A percentile compares a stretch with the other conserved stretches of the same genome.
Evolutionary conservation across 2,797 vertebrate genomes (phyloP).

Genomic region (Pangasius djambal): DNA sequence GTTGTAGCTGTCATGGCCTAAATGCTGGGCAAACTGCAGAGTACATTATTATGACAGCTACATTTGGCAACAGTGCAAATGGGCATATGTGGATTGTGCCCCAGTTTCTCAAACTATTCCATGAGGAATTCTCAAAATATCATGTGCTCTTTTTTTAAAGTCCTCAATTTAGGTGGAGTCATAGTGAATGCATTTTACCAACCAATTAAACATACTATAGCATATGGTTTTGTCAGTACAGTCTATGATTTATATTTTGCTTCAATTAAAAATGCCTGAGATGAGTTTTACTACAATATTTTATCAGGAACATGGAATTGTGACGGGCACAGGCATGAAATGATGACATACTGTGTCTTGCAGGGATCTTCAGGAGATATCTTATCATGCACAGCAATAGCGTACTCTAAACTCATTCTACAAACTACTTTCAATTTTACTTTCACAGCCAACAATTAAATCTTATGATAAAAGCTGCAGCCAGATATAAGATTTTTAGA

Average conservation of each 20-base stretch:
- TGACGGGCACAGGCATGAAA: not conserved
- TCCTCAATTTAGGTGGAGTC: slow-evolving; percentile 12
- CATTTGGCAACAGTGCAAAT: slow-evolving; percentile 37
- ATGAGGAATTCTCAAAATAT: slow-evolving; percentile 26
- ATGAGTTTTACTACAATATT: not conserved
- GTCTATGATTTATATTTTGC: not conserved
- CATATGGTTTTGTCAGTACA: not conserved
- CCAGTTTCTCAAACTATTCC: slow-evolving; percentile 41
- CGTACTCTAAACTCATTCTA: not conserved
- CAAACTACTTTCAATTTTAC: not conserved
- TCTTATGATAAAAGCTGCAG: not conserved
- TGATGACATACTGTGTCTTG: not conserved
- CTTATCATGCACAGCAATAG: not conserved
- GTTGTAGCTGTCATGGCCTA: slow-evolving; percentile 22
- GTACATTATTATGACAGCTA: slow-evolving; percentile 39
- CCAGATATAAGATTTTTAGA: not conserved
- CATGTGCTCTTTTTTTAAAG: slow-evolving; percentile 21
- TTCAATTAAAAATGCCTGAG: not conserved
- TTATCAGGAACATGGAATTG: not conserved
- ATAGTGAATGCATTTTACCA: not conserved
- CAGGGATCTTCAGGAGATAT: not conserved
- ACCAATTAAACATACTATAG: not conserved
- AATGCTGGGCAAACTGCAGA: slow-evolving; percentile 22
- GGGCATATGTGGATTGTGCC: slow-evolving; percentile 31
- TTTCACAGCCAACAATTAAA: not conserved